phyloP scores from a whole-genome alignment of 2,888 invertebrate species.

The Pinctada fucata region DNA sequence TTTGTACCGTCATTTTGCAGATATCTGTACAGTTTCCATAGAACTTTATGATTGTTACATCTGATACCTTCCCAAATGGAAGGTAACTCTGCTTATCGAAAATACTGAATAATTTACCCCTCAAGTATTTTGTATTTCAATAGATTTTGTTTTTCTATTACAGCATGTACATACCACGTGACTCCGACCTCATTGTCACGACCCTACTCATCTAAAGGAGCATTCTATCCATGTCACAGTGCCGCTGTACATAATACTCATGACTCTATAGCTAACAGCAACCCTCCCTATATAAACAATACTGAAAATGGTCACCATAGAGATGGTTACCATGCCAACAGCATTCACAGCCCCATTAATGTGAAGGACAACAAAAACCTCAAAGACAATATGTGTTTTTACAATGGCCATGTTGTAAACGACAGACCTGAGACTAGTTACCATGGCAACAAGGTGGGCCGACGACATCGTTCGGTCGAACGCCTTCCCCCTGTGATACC shows the following conservation, averaged over 20 bases:
- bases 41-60: no score
- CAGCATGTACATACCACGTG: not conserved
- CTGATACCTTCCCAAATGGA: no score
- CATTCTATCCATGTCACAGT: not conserved
- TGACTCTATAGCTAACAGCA: not conserved
- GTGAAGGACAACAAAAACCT: not conserved
- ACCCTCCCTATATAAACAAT: not conserved
- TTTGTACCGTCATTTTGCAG: no score
- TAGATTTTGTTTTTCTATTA: not conserved
- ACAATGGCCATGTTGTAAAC: not conserved
- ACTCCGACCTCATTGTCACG: not conserved
- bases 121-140: no score
- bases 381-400: constrained; percentile 8
- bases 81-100: no score
- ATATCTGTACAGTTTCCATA: no score
- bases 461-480: constrained; percentile 20
- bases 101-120: no score
- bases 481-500: constrained; percentile 52
- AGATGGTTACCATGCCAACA: not conserved
- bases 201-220: not conserved
- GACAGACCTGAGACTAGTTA: not conserved
- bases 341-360: not conserved
- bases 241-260: not conserved
- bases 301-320: not conserved
- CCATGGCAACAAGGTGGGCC: constrained; percentile 18